Percentiles rank a stretch among this genome's conserved stretches.
Conservation (phyloP, 2,113 vertebrate species). For the Eurystomus gularis region DNA sequence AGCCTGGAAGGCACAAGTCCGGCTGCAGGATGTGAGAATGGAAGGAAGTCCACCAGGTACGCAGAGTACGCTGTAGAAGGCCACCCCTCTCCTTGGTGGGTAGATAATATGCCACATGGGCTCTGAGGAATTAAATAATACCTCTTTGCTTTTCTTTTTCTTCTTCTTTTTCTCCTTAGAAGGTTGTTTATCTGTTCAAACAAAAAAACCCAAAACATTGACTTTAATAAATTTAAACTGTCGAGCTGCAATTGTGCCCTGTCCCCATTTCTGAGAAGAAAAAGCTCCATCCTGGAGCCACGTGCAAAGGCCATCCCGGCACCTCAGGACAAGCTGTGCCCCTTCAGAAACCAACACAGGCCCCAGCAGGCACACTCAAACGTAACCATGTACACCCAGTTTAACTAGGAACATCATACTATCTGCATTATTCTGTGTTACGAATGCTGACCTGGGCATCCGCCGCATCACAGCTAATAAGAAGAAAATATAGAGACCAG, state of each 20-base stretch:
- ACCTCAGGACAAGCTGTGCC: not conserved
- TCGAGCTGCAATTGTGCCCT: not conserved
- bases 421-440: not conserved
- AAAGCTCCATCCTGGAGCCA: not conserved
- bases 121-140: slow-evolving; percentile 23
- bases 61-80: accelerated
- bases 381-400: not conserved
- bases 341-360: not conserved
- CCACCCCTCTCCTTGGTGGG: not conserved
- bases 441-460: not conserved
- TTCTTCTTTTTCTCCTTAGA: slow-evolving; percentile 94
- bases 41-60: not conserved
- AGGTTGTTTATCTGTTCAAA: slow-evolving; percentile 79
- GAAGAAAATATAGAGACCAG: not conserved
- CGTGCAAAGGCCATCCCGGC: not conserved
- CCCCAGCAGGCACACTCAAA: not conserved
- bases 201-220: not conserved
- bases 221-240: not conserved
- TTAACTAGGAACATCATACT: not conserved
- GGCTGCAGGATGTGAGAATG: not conserved
- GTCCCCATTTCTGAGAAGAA: not conserved
- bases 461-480: not conserved
- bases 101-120: not conserved
- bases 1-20: not conserved
- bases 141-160: slow-evolving; percentile 92